Base-by-base conservation (phyloP, 2,113 vertebrate species). In the Varanus salvator region DNA sequence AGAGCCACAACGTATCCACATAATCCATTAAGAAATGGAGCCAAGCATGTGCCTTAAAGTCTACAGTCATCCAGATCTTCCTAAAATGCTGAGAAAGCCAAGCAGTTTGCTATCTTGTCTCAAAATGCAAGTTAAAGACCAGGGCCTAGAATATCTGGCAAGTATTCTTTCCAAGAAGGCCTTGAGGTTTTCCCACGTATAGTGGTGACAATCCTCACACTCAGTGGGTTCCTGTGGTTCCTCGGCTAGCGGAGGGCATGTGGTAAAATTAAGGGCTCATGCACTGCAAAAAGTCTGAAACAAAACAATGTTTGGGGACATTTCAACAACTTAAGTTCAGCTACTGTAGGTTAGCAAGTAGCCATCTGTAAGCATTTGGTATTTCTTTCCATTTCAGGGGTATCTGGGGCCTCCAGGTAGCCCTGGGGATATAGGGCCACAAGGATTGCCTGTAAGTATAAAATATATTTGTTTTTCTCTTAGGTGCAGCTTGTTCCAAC, bases 361-460 rank as follows among this genome's bases (percentile, higher is more conserved):
- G 17, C 19, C 21, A 76, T 8, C 21, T 38, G 11, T 25, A 69
- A 9, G 66, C 25, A 84, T 89, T 15, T 66, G 93, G 0, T 90
- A 88, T 95, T 71, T 95, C 15, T 93, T 97, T 95, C 90, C 91
- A 60, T 94, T 91, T 76, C 92, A 99, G 99, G 99, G 99, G 21
- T 99, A 99, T 95, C 94, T 97, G 91, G 99, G 99, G 91, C 92
- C 97, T 93, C 96, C 98, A 91, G 99, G 99, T 69, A 52, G 95
- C 95, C 96, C 98, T 86, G 99, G 99, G 57, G 96, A 98, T 84
- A n/a, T 98, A 1, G 99, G 99, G 4, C 95, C 97, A 78, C 96
- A 98, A 93, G 99, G 99, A 89, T 94, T 98, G 90, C 95, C 97
- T 90, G 99, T 99, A 97, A 97, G 99, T 99, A 91, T 90, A 93